Base-by-base conservation (phyloP, 2,113 vertebrate genomes). In the Phaetusa simplex region DNA sequence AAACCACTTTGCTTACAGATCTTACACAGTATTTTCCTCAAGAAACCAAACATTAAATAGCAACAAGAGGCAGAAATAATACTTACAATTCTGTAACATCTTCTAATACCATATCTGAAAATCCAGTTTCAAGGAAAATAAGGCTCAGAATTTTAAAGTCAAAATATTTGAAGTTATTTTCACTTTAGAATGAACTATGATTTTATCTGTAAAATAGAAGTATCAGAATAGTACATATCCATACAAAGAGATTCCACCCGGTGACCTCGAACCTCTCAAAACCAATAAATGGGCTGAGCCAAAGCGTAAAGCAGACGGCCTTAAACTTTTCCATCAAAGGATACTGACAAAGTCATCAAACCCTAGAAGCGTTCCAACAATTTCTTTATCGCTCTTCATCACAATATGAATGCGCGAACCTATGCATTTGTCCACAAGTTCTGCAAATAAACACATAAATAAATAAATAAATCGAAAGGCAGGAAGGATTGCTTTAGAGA, bases 341-440 rank as follows among this genome's bases (percentile, higher is more conserved):
- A 99, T 99, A 99, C 99, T 99, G 98, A 99, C 99, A 92, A 99
- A 99, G 94, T 99, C 99, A 77, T 99, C 99, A 47, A 99, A 99
- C 9, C 99, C 99, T 52, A 99, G 96, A 77, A 99, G 98, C 2
- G 99, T 99, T 24, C 99, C 99, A 38, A 99, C 99, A 15, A 99
- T 99, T 94, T 99, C 99, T 94, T 99, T 99, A 93, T 99, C 99
- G 10, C 99, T 99, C 96, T 99, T 99, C 99, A 99, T 99, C 65
- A 99, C 99, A 24, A 99, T 99, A 95, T 99, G 99, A 97, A 99
- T 99, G 42, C 99, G 97, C 17, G 99, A 99, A 86, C 99, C 99
- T 90, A 99, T 99, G 64, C 99, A 99, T 94, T 99, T 99, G 95
- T 99, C 99, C 97, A 99, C 99, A 5, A 99, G 98, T 88, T 99